Percentiles rank a stretch among this genome's conserved stretches.
These are phyloP conservation scores for Coptodon rendalli DNA, from an alignment of 2,113 vertebrate genomes.

Conservation along the genomic window DNA sequence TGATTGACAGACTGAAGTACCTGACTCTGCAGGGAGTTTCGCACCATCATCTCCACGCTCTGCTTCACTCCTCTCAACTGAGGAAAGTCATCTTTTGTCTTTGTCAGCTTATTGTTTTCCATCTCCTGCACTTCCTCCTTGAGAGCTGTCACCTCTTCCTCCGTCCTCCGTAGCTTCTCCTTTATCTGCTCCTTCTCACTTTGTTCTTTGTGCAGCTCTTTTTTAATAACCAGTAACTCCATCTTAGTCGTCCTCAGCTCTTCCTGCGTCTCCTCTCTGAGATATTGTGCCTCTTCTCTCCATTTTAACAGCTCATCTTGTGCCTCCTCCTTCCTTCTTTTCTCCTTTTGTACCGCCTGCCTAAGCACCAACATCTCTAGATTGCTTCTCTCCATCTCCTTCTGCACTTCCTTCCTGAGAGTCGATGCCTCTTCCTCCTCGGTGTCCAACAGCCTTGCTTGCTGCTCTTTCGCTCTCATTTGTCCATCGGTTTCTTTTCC, in stretches of 20 bases:
- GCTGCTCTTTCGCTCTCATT: background rate
- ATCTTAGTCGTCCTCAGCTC: background rate
- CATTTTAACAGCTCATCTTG: background rate
- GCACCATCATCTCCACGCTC: background rate
- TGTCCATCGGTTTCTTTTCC: background rate
- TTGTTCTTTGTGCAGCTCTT: background rate
- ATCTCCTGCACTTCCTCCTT: background rate
- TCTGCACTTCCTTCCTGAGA: conserved; percentile 34
- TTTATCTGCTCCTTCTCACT: background rate
- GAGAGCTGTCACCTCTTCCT: background rate
- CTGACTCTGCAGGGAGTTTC: conserved; percentile 17
- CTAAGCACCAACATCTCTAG: background rate
- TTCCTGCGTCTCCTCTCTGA: conserved; percentile 10
- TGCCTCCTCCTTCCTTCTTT: background rate
- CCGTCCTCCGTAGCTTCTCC: background rate
- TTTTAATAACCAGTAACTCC: background rate
- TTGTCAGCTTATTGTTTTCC: background rate
- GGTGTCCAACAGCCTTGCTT: background rate
- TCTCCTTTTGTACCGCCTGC: conserved; percentile 1
- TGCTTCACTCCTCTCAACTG: conserved; percentile 15
- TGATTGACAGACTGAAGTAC: background rate
- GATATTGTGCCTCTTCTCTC: background rate
- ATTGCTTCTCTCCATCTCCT: background rate
- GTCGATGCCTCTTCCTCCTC: background rate
- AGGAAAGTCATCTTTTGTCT: background rate